A percentile compares a stretch with the other conserved stretches of the same genome.
Evolutionary conservation across 2,113 vertebrate species (phyloP).

Genomic region (Crotalus tigris): DNA sequence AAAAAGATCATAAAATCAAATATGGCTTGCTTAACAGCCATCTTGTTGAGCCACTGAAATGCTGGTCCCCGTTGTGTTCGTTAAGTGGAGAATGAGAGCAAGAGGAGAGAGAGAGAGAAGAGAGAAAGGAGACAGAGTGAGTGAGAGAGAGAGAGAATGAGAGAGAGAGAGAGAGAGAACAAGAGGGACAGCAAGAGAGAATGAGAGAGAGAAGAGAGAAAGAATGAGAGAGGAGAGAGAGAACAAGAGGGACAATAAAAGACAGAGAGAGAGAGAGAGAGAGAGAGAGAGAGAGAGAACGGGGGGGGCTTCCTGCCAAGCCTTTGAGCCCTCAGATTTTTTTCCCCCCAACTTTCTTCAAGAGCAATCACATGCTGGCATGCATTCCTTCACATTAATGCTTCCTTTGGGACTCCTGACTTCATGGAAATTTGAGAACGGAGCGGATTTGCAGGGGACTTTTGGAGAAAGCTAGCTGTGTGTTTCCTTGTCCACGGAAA

Average conservation of each 20-base stretch:
- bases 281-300: no score
- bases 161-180: no score
- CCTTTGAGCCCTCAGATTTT: slow-evolving; percentile 33
- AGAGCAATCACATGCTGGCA: slow-evolving; percentile 48
- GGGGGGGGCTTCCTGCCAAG: slow-evolving; percentile 43
- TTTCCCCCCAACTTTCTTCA: slow-evolving; percentile 42
- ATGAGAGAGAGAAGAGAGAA: no score
- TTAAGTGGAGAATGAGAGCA: background rate
- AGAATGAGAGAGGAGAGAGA: no score
- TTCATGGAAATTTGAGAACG: slow-evolving; percentile 64
- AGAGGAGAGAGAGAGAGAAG: no score
- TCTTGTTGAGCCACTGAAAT: background rate
- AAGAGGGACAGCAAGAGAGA: no score
- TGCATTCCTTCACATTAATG: slow-evolving; percentile 70
- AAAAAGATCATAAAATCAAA: background rate
- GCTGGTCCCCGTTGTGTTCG: background rate
- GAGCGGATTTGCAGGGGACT: slow-evolving; percentile 49
- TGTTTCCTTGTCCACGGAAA: background rate
- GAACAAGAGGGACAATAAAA: no score
- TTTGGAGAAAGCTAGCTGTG: slow-evolving; percentile 19
- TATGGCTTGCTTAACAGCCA: background rate
- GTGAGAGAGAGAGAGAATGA: no score
- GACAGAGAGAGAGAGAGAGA: background rate
- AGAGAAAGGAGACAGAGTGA: no score
- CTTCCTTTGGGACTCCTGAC: slow-evolving; percentile 66